Base-by-base conservation (phyloP, 2,113 vertebrate genomes). In the Tetrao urogallus region DNA sequence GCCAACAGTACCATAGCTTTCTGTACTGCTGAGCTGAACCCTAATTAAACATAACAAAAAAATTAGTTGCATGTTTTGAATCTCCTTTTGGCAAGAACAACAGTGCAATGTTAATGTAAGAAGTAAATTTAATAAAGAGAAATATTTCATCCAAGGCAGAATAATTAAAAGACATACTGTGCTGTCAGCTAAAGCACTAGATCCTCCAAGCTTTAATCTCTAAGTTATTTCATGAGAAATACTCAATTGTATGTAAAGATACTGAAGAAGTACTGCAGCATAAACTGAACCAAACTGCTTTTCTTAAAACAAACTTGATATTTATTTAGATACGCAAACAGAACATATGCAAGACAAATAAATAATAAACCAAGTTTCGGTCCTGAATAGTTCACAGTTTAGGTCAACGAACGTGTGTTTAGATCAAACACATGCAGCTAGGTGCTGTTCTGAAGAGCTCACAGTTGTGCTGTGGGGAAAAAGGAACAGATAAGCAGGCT, bases 81-180 rank as follows among this genome's bases (percentile, higher is more conserved):
- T 63, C 45, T 97, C 92, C 82, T 70, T 94, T 73, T 93, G 93
- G 96, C 96, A 97, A 97, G 86, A 95, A 91, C 83, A 95, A 95
- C 48, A 77, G 84, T 85, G 81, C 80, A 81, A 90, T 88, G 92
- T 95, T 97, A 96, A 96, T 96, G 94, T 40, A 67, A 96, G 92
- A 94, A 97, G 92, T 86, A 94, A 93, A 97, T 92, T 96, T 96
- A 96, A 94, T 96, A 94, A 92, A 95, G 95, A 95, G 86, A 74
- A 93, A 82, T 95, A 94, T 82, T 96, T 97, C 96, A 94, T 88
- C 52, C 69, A 93, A 85, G 92, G 86, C 86, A 95, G 88, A 97
- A 95, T 97, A 97, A 97, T 97, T 96, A 96, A 95, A 96, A 97
- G 92, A 94, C 80, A 87, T 54, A 89, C 93, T 96, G 90, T 95